phyloP scores from a whole-genome alignment of 1,140 invertebrate genomes.

The Paraescarpia echinospica region DNA sequence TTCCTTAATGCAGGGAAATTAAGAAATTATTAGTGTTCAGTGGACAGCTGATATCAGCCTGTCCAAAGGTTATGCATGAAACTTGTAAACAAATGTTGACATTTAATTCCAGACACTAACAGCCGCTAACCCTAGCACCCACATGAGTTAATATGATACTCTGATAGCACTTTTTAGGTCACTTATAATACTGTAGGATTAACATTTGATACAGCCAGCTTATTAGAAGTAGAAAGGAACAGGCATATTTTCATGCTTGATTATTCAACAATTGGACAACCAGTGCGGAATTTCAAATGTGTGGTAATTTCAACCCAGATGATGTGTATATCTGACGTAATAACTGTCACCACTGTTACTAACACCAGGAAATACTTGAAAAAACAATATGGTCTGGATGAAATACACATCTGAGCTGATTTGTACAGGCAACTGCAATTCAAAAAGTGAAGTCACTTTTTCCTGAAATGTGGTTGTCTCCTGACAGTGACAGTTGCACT shows the following conservation, averaged over 20 bases:
- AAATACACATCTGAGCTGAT: slow-evolving; percentile 55
- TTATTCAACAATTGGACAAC: neutral
- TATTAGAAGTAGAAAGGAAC: neutral
- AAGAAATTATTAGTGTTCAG: neutral
- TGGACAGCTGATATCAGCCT: neutral
- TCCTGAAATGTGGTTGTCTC: too few relatives aligned
- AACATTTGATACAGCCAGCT: neutral
- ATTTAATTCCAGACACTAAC: neutral
- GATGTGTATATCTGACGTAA: neutral
- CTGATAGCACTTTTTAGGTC: neutral
- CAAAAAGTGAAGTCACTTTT: too few relatives aligned
- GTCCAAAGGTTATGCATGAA: neutral
- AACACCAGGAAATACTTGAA: neutral
- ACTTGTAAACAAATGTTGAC: neutral
- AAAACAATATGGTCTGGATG: neutral
- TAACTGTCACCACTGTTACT: neutral
- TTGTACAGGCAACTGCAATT: too few relatives aligned
- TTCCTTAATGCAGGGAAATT: neutral
- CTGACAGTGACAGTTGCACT: too few relatives aligned
- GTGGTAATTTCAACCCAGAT: neutral
- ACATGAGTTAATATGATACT: neutral
- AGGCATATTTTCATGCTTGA: neutral
- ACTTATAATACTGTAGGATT: neutral
- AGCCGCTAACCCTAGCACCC: neutral
- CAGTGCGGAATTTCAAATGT: neutral